phyloP scores from a whole-genome alignment of 1,140 invertebrate species.

The Trinorchestia longiramus region DNA sequence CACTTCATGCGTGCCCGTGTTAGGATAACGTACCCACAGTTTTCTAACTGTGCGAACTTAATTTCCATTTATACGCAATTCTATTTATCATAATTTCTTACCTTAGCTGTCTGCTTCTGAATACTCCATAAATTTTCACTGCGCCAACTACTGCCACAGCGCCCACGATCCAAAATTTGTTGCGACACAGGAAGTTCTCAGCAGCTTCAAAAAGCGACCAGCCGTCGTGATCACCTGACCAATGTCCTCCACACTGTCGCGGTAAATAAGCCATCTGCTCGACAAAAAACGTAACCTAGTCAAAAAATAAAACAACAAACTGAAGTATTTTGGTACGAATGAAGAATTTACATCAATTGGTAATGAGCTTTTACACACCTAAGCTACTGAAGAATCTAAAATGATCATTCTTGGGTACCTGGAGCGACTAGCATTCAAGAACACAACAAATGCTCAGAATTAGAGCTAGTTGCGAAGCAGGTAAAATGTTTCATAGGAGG shows the following conservation, averaged over 20 bases:
- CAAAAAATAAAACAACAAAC: no score
- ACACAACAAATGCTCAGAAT: no score
- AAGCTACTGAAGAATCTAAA: no score
- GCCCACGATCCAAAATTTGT: not conserved
- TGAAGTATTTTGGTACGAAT: no score
- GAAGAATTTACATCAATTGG: no score
- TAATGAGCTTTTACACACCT: no score
- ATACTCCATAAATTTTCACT: not conserved
- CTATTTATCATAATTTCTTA: not conserved
- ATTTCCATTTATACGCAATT: not conserved
- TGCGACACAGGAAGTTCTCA: not conserved
- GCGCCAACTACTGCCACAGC: not conserved
- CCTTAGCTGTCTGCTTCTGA: slow-evolving; percentile 4
- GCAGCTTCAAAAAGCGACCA: not conserved
- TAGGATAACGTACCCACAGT: not conserved
- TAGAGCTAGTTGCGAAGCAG: no score
- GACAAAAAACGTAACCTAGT: not conserved
- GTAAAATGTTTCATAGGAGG: no score
- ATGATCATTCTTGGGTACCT: no score
- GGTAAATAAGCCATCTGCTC: slow-evolving; percentile 25
- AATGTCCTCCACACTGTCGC: not conserved
- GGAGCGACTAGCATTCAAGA: no score
- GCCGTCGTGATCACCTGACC: not conserved
- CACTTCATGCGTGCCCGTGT: not conserved
- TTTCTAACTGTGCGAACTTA: not conserved